These are phyloP conservation scores for Eospalax fontanierii DNA, from an alignment of 2,797 vertebrate species.

Conservation along the genomic window DNA sequence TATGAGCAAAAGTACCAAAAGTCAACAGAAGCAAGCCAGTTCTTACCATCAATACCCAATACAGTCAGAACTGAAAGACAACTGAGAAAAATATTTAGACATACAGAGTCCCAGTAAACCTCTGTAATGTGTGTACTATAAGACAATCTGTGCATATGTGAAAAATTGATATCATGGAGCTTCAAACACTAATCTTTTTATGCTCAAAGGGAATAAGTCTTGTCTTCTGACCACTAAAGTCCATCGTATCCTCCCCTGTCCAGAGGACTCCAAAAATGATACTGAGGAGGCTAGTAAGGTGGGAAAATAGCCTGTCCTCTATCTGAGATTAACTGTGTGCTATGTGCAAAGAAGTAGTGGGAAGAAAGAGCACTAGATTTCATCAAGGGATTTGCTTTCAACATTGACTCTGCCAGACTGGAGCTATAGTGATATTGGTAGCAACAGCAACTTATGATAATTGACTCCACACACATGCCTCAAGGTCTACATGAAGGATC, in stretches of 20 bases:
- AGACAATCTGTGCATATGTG: not conserved
- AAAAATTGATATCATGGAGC: not conserved
- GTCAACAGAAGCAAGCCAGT: slow-evolving; percentile 7
- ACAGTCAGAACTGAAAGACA: not conserved
- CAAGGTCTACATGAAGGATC: slow-evolving; percentile 21
- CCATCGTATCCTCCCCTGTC: not conserved
- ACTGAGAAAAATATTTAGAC: not conserved
- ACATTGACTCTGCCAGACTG: not conserved
- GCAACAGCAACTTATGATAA: not conserved
- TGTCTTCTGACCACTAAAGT: slow-evolving; percentile 48
- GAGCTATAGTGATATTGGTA: not conserved
- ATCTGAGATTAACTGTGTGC: not conserved
- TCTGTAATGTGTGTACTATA: not conserved
- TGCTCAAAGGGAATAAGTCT: not conserved
- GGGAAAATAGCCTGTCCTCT: not conserved
- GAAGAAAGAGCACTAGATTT: slow-evolving; percentile 19
- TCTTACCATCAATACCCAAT: not conserved
- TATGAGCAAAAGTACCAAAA: not conserved
- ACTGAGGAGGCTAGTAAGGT: not conserved
- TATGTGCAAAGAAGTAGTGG: slow-evolving; percentile 1
- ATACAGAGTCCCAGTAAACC: not conserved
- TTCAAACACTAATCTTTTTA: not conserved
- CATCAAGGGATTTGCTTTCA: slow-evolving; percentile 22
- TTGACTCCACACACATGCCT: not conserved
- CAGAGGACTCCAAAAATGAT: not conserved